Evolutionary conservation across 92 coral and sea anemone genomes (phyloP), one percentile per base, ranked within the genome.

Genomic region (Diadumene lineata): DNA sequence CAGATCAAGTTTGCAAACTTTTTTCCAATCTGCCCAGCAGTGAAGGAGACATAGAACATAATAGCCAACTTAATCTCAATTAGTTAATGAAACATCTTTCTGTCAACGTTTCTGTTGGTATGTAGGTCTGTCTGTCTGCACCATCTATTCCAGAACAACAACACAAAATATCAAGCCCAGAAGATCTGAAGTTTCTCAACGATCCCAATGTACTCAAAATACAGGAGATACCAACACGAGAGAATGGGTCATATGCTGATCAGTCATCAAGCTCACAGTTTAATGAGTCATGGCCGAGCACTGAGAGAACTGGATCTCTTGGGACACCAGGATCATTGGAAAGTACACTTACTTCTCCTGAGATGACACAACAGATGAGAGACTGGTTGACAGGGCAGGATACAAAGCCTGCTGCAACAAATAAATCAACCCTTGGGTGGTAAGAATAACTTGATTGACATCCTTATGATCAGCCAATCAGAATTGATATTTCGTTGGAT

Each of bases 241-340:
- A 96, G 64, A 90, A 96, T 89, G 99, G 99, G 32, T 79, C 91
- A 7, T 60, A 62, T 18, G 82, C 81, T 16, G 96, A 92, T 57
- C 74, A 79, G 31, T 92, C 99, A 50, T 85, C 97, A 11, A 87
- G 96, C 23, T 88, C 97, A 25, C 93, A 81, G 77, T 96, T 96
- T 71, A 84, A 96, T 53, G 99, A 96, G 82, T 96, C 99, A 8
- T 96, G 99, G 99, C 99, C 97, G 11, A 96, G 99, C 60, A 92
- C 99, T 17, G 99, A 92, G 64, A 67, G 81, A 23, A 85, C 88
- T 58, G 64, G 86, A 8, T 86, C 88, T 29, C 65, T 81, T 53
- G 79, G 85, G 11, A 85, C 91, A 58, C 84, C 84, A n/a, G 78
- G 48, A 30, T 81, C 82, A n/a, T n/a, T n/a, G 58, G 75, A 86